Percentiles rank a stretch among this genome's conserved stretches.
These are phyloP conservation scores for Uropetala carovei DNA, from an alignment of 2,888 invertebrate species.

Conservation along the genomic window DNA sequence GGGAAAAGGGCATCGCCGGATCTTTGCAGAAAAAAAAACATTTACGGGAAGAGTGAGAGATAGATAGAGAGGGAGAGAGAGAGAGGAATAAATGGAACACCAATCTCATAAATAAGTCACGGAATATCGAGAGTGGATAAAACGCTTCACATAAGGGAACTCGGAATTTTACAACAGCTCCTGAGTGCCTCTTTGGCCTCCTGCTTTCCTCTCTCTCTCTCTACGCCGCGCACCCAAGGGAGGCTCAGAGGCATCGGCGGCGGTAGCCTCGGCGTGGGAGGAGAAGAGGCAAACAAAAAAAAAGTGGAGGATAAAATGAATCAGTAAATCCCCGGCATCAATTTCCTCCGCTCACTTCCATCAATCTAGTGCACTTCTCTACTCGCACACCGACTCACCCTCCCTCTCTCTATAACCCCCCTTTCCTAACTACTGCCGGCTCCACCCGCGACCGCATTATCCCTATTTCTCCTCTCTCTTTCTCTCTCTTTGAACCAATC, in stretches of 20 bases:
- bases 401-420: background rate
- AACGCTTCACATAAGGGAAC: conserved; percentile 49
- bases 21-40: background rate
- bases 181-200: conserved; percentile 37
- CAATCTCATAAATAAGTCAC: conserved; percentile 61
- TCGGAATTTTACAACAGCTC: conserved; percentile 58
- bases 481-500: background rate
- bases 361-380: conserved; percentile 37
- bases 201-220: conserved; percentile 17
- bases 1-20: background rate
- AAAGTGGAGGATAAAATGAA: conserved; percentile 41
- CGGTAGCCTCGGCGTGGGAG: background rate
- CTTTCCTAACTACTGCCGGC: background rate
- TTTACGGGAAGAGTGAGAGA: background rate
- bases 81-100: conserved; percentile 33
- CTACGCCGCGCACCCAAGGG: background rate
- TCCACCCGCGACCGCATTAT: background rate
- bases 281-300: background rate
- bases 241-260: background rate
- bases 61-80: background rate
- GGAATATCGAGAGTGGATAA: conserved; percentile 51
- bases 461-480: background rate
- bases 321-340: conserved; percentile 54
- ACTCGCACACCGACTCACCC: background rate
- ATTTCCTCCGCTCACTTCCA: conserved; percentile 53